Percentiles rank a stretch among this genome's conserved stretches.
phyloP scores from a whole-genome alignment of 2,113 vertebrate species.

The Podarcis raffonei region DNA sequence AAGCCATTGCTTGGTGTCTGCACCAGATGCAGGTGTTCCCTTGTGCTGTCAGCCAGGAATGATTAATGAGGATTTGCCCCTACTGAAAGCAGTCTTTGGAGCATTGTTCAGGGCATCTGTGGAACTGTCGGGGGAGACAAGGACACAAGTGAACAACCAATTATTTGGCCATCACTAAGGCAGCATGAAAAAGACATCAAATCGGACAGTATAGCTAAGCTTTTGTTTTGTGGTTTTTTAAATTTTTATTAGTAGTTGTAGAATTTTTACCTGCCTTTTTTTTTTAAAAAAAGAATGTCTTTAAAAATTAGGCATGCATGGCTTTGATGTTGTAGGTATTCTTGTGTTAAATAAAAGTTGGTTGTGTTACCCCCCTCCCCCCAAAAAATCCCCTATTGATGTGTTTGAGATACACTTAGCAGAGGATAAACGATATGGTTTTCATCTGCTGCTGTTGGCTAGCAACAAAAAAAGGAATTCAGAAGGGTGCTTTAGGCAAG shows the following conservation, averaged over 20 bases:
- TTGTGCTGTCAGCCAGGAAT: slow-evolving; percentile 86
- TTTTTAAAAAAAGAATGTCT: not conserved
- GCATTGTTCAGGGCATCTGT: slow-evolving; percentile 88
- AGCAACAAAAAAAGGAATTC: slow-evolving; percentile 36
- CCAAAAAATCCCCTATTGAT: slow-evolving; percentile 32
- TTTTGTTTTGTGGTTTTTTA: slow-evolving; percentile 80
- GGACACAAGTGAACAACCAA: slow-evolving; percentile 89
- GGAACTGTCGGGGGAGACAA: slow-evolving; percentile 88
- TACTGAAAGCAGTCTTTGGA: slow-evolving; percentile 85
- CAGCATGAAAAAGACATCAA: slow-evolving; percentile 86
- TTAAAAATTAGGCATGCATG: slow-evolving; percentile 24
- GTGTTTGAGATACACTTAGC: slow-evolving; percentile 49
- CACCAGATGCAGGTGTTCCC: slow-evolving; percentile 85
- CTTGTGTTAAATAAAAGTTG: slow-evolving; percentile 46
- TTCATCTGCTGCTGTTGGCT: slow-evolving; percentile 44
- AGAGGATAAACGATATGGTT: not conserved
- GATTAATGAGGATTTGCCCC: slow-evolving; percentile 90
- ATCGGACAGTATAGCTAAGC: slow-evolving; percentile 80
- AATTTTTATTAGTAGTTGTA: slow-evolving; percentile 66
- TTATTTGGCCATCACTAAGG: slow-evolving; percentile 88
- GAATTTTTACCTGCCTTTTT: slow-evolving; percentile 62
- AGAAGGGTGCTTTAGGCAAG: slow-evolving; percentile 46
- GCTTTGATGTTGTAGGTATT: slow-evolving; percentile 37
- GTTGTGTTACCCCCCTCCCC: not conserved
- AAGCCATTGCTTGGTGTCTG: slow-evolving; percentile 72